These are phyloP conservation scores for Grammomys dolichurus DNA, from an alignment of 2,113 vertebrate genomes.

Conservation along the genomic window DNA sequence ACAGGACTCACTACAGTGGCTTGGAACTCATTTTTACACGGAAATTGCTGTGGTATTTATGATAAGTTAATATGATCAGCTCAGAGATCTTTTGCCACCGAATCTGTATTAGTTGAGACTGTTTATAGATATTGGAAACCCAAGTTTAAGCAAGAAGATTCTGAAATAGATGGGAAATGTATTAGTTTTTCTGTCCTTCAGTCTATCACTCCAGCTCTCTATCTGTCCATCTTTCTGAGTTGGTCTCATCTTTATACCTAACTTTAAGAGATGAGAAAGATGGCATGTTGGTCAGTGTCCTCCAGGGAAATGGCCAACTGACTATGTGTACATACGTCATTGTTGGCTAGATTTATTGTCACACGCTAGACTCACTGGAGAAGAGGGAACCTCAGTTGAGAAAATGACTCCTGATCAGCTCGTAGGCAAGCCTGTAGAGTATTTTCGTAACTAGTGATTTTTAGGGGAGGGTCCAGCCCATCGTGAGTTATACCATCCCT, in stretches of 20 bases:
- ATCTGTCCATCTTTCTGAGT: neutral
- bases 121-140: constrained; percentile 31
- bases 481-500: no score
- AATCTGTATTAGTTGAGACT: neutral
- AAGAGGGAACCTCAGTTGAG: neutral
- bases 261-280: neutral
- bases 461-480: neutral
- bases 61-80: constrained; percentile 17
- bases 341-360: neutral
- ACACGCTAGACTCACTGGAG: neutral
- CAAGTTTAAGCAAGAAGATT: constrained; percentile 34
- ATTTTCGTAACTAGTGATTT: neutral
- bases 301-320: neutral
- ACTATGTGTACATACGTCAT: no score
- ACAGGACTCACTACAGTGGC: neutral
- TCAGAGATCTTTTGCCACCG: neutral
- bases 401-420: neutral
- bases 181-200: neutral
- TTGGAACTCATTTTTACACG: neutral
- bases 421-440: neutral
- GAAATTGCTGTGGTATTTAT: constrained; percentile 26
- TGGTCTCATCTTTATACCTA: neutral
- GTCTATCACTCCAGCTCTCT: neutral
- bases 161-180: neutral
- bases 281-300: neutral